These are phyloP conservation scores for Macropodus opercularis DNA, from an alignment of 2,797 vertebrate genomes.

Conservation along the genomic window DNA sequence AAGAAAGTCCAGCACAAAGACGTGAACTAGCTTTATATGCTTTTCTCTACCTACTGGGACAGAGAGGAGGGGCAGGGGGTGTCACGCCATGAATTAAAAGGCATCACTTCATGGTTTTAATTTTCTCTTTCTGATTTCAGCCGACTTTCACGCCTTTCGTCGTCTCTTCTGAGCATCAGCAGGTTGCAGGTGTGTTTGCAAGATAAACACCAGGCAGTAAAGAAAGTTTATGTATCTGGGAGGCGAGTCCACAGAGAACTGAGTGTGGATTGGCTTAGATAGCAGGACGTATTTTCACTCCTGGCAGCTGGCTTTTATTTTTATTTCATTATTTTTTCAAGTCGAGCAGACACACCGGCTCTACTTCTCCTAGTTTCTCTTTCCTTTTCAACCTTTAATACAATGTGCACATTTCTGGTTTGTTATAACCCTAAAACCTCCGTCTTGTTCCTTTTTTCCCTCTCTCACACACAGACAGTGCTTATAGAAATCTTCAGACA, in stretches of 20 bases:
- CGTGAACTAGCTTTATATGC: slow-evolving; percentile 9
- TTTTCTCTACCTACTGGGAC: neutral
- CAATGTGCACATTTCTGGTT: neutral
- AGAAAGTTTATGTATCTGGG: neutral
- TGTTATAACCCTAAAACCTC: neutral
- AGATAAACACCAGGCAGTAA: slow-evolving; percentile 50
- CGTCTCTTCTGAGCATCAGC: slow-evolving; percentile 13
- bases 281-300: slow-evolving; percentile 19
- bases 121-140: slow-evolving; percentile 23
- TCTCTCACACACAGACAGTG: neutral
- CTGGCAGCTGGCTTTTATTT: neutral
- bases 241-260: neutral
- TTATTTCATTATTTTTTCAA: slow-evolving; percentile 8
- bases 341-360: neutral
- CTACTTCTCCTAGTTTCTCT: neutral
- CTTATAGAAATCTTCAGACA: neutral
- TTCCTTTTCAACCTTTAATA: neutral
- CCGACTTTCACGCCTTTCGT: slow-evolving; percentile 1
- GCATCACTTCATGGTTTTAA: slow-evolving; percentile 25
- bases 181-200: slow-evolving; percentile 43
- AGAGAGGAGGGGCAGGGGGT: neutral
- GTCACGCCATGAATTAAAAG: neutral
- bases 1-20: slow-evolving; percentile 19
- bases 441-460: neutral
- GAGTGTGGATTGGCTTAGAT: slow-evolving; percentile 33